Evolutionary conservation across 2,113 vertebrate species (phyloP).

Genomic region (Podocnemis expansa): DNA sequence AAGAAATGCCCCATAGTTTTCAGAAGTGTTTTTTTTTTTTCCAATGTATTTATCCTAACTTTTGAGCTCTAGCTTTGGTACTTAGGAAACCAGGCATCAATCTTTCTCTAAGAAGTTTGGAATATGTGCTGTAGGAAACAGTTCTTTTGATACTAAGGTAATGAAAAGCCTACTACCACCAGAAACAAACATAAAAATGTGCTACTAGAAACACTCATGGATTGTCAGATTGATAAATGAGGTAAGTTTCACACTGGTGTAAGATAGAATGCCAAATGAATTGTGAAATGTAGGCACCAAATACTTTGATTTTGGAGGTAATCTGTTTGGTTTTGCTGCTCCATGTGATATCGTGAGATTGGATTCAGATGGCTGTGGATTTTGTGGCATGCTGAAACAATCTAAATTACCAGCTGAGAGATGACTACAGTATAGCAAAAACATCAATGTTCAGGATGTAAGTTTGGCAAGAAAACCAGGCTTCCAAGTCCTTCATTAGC

Average conservation of each 20-base stretch:
- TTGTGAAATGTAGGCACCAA: constrained; percentile 24
- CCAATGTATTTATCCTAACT: constrained; percentile 50
- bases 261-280: constrained; percentile 30
- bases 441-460: neutral
- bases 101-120: neutral
- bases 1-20: constrained; percentile 16
- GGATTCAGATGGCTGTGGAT: neutral
- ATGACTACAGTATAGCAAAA: neutral
- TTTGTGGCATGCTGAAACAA: constrained; percentile 10
- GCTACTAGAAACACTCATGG: constrained; percentile 41
- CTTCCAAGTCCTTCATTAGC: too few species aligned
- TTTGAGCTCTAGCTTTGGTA: constrained; percentile 35
- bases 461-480: neutral
- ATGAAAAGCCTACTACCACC: constrained; percentile 43
- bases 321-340: constrained; percentile 28
- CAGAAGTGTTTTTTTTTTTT: neutral
- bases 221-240: constrained; percentile 40
- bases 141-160: constrained; percentile 52
- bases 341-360: neutral
- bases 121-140: constrained; percentile 47
- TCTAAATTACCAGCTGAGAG: neutral
- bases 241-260: constrained; percentile 42
- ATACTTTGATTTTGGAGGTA: constrained; percentile 12
- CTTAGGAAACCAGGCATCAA: neutral
- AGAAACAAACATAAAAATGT: constrained; percentile 35